Base-by-base conservation (phyloP, 1,140 invertebrate species). In the Eueides isabella region DNA sequence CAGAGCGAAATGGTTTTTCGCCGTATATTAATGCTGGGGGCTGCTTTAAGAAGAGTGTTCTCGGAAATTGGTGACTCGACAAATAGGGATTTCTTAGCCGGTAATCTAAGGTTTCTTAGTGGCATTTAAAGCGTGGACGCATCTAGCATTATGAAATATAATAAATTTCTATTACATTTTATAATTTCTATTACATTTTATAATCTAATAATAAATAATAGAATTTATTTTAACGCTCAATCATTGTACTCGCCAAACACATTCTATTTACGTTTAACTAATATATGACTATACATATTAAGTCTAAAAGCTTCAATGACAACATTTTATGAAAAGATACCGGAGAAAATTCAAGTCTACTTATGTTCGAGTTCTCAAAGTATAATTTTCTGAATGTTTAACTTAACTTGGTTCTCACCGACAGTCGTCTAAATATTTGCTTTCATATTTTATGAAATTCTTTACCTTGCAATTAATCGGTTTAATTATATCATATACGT, bases 281-380 rank as follows among this genome's bases (percentile, higher is more conserved):
- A 5, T 44, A n/a, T 6, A 23, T 44, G 38, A 29, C 16, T 28
- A 16, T 67, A 29, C 26, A 48, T 55, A 23, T 5, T 2, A 61
- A 68, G 41, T 68, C 28, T 16, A 29, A 67, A 68, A 55, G 48
- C n/a, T 19, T 31, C n/a, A 68, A 68, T 68, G 26, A 55, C 26
- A 30, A 23, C 35, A 23, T 23, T 68, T 29, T 61, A 68, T 68
- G 23, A 61, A 68, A 61, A 68, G 2, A 14, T 33, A 55, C 44
- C 66, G 12, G 29, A 61, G 67, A 68, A 55, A 30, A 28, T 68
- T 68, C 30, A 68, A 68, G 9, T 68, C 67, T 61, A 33, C 30
- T 69, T 69, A 68, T 35, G 61, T 35, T 68, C 26, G 29, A 35
- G 48, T 55, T 55, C 14, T 31, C 29, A 68, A 68, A 68, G 48